Evolutionary conservation across 2,113 vertebrate genomes (phyloP).

Genomic region (Spea bombifrons): DNA sequence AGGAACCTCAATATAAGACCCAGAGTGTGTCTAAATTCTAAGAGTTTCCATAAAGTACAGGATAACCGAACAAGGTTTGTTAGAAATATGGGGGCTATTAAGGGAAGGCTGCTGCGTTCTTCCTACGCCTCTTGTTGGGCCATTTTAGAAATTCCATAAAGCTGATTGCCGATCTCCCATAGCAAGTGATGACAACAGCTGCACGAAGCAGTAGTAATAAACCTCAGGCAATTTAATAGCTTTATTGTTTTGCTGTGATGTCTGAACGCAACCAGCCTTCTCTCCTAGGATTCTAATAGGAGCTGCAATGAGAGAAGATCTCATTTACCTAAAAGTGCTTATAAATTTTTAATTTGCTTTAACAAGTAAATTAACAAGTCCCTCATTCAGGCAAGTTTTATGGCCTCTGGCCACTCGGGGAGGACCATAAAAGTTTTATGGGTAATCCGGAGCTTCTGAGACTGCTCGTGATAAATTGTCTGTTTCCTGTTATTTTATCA

Average conservation of each 20-base stretch:
- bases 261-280: constrained; percentile 84
- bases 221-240: constrained; percentile 89
- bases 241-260: constrained; percentile 95
- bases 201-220: constrained; percentile 81
- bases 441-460: constrained; percentile 91
- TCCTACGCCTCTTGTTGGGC: constrained; percentile 43
- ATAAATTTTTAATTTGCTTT: constrained; percentile 99
- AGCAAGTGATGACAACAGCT: constrained; percentile 89
- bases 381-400: constrained; percentile 99
- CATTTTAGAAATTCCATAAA: constrained; percentile 68
- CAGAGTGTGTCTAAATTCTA: not conserved
- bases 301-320: constrained; percentile 95
- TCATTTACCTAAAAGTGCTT: constrained; percentile 99
- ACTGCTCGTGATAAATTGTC: constrained; percentile 96
- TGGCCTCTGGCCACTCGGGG: constrained; percentile 92
- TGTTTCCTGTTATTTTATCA: constrained; percentile 93
- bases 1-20: not conserved
- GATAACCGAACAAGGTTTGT: not conserved
- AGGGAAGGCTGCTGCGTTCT: not conserved
- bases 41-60: not conserved
- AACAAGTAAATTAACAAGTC: constrained; percentile 99
- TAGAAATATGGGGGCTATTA: constrained; percentile 5
- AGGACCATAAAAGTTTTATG: constrained; percentile 97
- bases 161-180: constrained; percentile 77
- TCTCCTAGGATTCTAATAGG: constrained; percentile 83